Evolutionary conservation across 2,888 invertebrate genomes (phyloP).

Genomic region (Hirtodrosophila cameraria): DNA sequence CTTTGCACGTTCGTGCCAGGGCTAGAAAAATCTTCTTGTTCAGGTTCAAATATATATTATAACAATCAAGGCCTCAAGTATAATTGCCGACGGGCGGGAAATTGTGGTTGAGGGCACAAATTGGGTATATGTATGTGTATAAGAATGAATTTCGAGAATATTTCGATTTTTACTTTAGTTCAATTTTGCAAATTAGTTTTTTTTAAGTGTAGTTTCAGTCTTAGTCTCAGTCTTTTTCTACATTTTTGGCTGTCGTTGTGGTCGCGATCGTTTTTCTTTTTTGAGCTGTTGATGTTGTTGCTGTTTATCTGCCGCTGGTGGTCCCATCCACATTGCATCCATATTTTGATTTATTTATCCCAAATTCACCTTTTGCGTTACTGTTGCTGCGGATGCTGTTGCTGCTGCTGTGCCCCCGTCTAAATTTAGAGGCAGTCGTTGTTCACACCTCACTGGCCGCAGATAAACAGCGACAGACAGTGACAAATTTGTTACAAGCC

Average conservation of each 20-base stretch:
- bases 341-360: constrained; percentile 74
- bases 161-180: too few species aligned
- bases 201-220: constrained; percentile 14
- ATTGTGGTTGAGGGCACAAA: too few species aligned
- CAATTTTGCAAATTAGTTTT: too few species aligned
- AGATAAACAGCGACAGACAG: constrained; percentile 62
- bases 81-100: too few species aligned
- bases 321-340: constrained; percentile 52
- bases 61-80: too few species aligned
- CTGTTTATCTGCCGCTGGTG: constrained; percentile 70
- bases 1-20: too few species aligned
- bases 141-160: too few species aligned
- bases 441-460: constrained; percentile 73
- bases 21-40: too few species aligned
- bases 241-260: constrained; percentile 36
- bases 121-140: too few species aligned
- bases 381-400: constrained; percentile 1
- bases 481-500: constrained; percentile 73
- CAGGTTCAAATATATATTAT: too few species aligned
- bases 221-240: constrained; percentile 7
- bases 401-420: constrained; percentile 21
- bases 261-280: constrained; percentile 25
- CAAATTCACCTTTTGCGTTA: constrained; percentile 58
- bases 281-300: constrained; percentile 31
- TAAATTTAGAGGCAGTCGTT: constrained; percentile 64